phyloP scores from a whole-genome alignment of 2,113 vertebrate species.

The Elephas maximus region DNA sequence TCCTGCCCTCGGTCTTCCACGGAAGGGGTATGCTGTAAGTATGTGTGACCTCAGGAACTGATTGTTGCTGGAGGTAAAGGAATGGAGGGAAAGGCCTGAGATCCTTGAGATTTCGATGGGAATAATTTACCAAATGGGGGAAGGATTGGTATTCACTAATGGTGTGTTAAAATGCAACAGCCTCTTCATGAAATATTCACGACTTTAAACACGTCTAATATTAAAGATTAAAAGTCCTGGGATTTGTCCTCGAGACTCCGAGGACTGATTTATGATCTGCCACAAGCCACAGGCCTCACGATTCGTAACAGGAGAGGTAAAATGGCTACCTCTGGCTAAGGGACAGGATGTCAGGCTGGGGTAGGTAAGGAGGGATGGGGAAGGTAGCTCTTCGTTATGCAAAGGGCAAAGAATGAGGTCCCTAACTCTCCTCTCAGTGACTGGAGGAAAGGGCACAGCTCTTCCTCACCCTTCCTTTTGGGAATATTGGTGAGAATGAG shows the following conservation, averaged over 20 bases:
- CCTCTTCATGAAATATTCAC: conserved; percentile 92
- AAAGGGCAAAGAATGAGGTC: neutral
- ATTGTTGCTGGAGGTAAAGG: conserved; percentile 6
- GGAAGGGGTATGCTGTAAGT: neutral
- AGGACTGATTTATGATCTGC: conserved; percentile 93
- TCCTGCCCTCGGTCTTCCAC: neutral
- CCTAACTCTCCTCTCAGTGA: neutral
- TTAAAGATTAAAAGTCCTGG: conserved; percentile 90
- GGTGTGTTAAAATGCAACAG: conserved; percentile 89
- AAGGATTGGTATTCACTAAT: conserved; percentile 75
- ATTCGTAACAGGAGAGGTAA: conserved; percentile 89
- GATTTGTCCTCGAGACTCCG: conserved; percentile 88
- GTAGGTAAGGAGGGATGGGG: accelerated
- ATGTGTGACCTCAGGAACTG: neutral
- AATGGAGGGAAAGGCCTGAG: conserved; percentile 27
- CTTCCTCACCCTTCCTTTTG: neutral
- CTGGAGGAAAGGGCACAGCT: neutral
- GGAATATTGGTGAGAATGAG: conserved; percentile 53
- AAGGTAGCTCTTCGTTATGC: neutral
- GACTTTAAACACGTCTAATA: conserved; percentile 89
- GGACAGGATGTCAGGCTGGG: conserved; percentile 11
- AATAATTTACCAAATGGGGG: conserved; percentile 56
- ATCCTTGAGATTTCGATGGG: conserved; percentile 52
- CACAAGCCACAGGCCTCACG: conserved; percentile 88
- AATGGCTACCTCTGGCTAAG: conserved; percentile 80